Conservation (phyloP, 2,113 vertebrate species). For the Salvelinus alpinus region DNA sequence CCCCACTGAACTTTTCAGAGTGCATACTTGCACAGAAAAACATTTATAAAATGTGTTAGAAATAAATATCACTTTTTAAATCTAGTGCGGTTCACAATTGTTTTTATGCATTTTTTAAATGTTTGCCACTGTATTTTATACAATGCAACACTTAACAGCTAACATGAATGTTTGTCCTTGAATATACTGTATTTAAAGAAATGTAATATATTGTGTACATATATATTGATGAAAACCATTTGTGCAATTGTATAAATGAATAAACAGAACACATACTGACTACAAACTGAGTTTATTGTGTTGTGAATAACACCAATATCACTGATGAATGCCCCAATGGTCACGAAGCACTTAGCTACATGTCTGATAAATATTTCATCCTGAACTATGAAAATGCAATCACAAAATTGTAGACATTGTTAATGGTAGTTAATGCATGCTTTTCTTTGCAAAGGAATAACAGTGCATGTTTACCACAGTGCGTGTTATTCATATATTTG, state of each 20-base stretch:
- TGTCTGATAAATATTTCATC: no score
- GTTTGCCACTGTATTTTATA: conserved; percentile 86
- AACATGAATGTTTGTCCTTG: conserved; percentile 83
- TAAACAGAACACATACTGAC: conserved; percentile 61
- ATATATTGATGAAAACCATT: conserved; percentile 55
- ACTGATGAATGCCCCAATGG: background rate
- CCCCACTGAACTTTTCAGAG: conserved; percentile 53
- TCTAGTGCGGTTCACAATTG: conserved; percentile 75
- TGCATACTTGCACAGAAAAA: conserved; percentile 75
- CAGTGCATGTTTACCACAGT: background rate
- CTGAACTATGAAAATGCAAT: background rate
- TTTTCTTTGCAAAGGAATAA: background rate
- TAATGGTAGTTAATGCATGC: no score
- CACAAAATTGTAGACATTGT: background rate
- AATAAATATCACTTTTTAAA: conserved; percentile 73
- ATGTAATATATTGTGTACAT: conserved; percentile 66
- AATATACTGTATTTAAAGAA: conserved; percentile 62
- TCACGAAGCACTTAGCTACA: background rate
- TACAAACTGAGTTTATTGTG: conserved; percentile 50
- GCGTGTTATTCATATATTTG: background rate
- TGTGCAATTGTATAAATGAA: conserved; percentile 62
- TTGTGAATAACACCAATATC: conserved; percentile 39
- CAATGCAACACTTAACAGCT: conserved; percentile 83
- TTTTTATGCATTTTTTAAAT: conserved; percentile 80
- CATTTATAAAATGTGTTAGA: conserved; percentile 49